phyloP scores from a whole-genome alignment of 2,888 invertebrate genomes.

The Pristionchus entomophagus region DNA sequence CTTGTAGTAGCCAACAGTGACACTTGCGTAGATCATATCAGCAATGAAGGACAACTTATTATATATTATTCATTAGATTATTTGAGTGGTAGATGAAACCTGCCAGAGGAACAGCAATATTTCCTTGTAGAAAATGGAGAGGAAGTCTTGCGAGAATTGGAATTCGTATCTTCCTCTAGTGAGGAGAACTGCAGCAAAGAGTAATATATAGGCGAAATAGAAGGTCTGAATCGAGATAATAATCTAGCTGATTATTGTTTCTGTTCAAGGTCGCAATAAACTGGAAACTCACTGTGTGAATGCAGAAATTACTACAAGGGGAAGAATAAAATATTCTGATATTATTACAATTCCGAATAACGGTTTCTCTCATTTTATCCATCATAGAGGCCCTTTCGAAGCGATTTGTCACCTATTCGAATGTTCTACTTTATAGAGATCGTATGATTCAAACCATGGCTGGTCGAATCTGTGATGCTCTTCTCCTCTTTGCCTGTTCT shows the following conservation, averaged over 20 bases:
- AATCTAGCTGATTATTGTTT: not conserved
- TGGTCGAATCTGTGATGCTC: not conserved
- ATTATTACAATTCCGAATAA: not conserved
- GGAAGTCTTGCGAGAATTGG: not conserved
- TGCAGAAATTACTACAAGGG: not conserved
- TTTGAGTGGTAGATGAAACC: too few species aligned
- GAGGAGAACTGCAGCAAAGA: constrained; percentile 30
- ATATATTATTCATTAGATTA: too few species aligned
- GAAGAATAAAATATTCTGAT: not conserved
- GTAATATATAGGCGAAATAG: constrained; percentile 19
- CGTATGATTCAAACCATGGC: not conserved
- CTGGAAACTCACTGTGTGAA: not conserved
- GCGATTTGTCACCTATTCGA: not conserved
- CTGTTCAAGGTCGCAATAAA: not conserved
- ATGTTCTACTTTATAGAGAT: not conserved
- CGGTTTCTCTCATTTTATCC: not conserved
- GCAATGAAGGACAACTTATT: not conserved
- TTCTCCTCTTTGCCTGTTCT: not conserved
- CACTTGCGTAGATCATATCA: constrained; percentile 3
- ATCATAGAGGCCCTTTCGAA: not conserved
- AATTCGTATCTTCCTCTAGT: not conserved
- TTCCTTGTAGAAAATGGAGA: not conserved
- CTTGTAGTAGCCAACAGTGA: not conserved
- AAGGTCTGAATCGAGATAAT: not conserved
- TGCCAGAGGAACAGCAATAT: not conserved